Evolutionary conservation across 2,113 vertebrate species (phyloP), one percentile per base, ranked within the genome.

Genomic region (Salminus brasiliensis): DNA sequence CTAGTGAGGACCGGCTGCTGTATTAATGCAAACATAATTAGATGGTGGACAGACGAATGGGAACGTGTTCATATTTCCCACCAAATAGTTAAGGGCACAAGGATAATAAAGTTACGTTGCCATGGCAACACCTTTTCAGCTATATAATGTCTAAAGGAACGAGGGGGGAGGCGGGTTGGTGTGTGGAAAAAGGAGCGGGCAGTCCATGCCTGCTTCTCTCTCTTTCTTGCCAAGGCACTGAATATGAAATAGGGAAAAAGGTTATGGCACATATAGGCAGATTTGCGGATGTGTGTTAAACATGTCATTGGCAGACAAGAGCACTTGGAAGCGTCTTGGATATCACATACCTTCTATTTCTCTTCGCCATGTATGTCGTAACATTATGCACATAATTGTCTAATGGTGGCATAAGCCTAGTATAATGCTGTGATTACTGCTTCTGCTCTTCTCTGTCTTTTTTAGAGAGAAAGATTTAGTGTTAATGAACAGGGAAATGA

Each of bases 61-160:
- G 79, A 78, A 25, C 72, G 36, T 72, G 57, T 75, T 80, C 62
- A 83, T 86, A 88, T 88, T 92, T 87, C 83, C 84, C 84, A 88
- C 72, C 82, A 84, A 84, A 84, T 88, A 87, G 82, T 87, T 88
- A 88, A 88, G 85, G 80, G 81, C 87, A 86, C 80, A 81, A 82
- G 80, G 81, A 88, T 89, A 86, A 90, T 88, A 90, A 91, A 89
- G 87, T 89, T 85, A 84, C 12, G 87, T 90, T 92, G 87, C 92
- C 88, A 92, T 92, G 85, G 91, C 87, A 92, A 91, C 90, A 88
- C 62, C 39, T 66, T n/a, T 75, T 80, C 74, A 69, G 72, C 57
- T 71, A 85, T 74, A 86, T 75, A 80, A 85, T 81, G 86, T 89
- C 63, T 87, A 30, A 63, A 63, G 70, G 63, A 47, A 29, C 10